Percentiles rank a stretch among this genome's conserved stretches.
Conservation (phyloP, 2,113 vertebrate genomes). For the Festucalex cinctus region DNA sequence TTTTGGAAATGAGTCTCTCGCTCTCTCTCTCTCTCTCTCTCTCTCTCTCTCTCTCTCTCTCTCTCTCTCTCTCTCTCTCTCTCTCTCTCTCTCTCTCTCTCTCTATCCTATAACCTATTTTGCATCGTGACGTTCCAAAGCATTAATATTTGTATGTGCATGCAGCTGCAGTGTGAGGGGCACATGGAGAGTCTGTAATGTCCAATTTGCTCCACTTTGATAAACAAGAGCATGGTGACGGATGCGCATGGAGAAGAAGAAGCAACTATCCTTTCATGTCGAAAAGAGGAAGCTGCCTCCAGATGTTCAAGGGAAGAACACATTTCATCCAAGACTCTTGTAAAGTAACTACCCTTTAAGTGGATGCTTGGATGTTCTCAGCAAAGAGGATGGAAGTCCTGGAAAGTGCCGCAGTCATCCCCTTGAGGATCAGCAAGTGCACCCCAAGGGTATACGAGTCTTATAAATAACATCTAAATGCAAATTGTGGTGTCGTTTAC, state of each 20-base stretch:
- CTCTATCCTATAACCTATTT: not conserved
- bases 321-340: slow-evolving; percentile 14
- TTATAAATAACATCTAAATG: slow-evolving; percentile 34
- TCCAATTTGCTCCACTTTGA: slow-evolving; percentile 10
- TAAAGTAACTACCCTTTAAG: slow-evolving; percentile 4
- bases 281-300: slow-evolving; percentile 1
- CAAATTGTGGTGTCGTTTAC: slow-evolving; percentile 25
- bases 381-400: slow-evolving; percentile 1
- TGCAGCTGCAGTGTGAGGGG: not conserved
- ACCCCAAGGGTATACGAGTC: not conserved
- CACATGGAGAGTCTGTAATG: slow-evolving; percentile 6
- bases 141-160: not conserved
- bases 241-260: not conserved
- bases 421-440: slow-evolving; percentile 7
- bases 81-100: no score
- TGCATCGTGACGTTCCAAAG: not conserved
- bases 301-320: slow-evolving; percentile 17
- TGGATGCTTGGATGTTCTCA: slow-evolving; percentile 13
- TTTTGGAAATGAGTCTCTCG: no score
- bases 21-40: no score
- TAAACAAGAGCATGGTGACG: slow-evolving; percentile 12
- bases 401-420: slow-evolving; percentile 5
- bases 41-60: no score
- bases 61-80: no score
- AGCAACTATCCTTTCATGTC: slow-evolving; percentile 17